These are phyloP conservation scores for Chironomus striatipennis DNA, from an alignment of 1,140 invertebrate genomes.

Conservation along the genomic window DNA sequence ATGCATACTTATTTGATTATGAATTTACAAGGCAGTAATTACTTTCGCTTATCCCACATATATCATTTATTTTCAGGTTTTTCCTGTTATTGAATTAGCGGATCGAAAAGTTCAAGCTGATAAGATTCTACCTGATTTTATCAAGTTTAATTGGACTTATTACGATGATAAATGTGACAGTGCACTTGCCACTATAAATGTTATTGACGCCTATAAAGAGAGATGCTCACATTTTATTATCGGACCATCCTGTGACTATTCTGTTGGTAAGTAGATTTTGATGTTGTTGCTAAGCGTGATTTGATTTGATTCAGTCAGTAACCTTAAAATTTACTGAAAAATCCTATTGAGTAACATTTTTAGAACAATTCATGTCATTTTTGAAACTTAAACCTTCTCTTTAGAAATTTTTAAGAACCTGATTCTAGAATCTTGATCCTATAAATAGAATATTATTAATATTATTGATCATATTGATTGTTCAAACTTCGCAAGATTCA, in stretches of 20 bases:
- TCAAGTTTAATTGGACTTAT: slow-evolving; percentile 48
- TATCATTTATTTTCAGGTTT: slow-evolving; percentile 35
- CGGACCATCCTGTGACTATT: slow-evolving; percentile 65
- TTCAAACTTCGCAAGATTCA: too few relatives aligned
- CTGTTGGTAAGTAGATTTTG: slow-evolving; percentile 51
- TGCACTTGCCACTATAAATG: slow-evolving; percentile 54
- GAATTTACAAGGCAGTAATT: too few relatives aligned
- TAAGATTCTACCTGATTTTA: slow-evolving; percentile 44
- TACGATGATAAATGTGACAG: slow-evolving; percentile 61
- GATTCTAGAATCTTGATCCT: too few relatives aligned
- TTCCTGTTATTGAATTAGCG: slow-evolving; percentile 51
- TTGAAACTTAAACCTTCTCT: too few relatives aligned
- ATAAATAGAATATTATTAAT: too few relatives aligned
- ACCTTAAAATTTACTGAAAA: slow-evolving; percentile 4
- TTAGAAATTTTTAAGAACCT: too few relatives aligned
- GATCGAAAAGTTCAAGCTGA: slow-evolving; percentile 41
- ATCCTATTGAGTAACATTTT: too few relatives aligned
- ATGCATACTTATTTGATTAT: too few relatives aligned
- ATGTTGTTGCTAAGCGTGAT: background rate
- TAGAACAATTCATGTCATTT: too few relatives aligned
- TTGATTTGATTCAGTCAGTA: background rate
- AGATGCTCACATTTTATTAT: slow-evolving; percentile 63
- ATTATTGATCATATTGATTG: too few relatives aligned
- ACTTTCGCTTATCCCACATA: background rate
- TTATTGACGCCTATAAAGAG: slow-evolving; percentile 55